Evolutionary conservation across 2,888 invertebrate genomes (phyloP).

Genomic region (Tenthredo notha): DNA sequence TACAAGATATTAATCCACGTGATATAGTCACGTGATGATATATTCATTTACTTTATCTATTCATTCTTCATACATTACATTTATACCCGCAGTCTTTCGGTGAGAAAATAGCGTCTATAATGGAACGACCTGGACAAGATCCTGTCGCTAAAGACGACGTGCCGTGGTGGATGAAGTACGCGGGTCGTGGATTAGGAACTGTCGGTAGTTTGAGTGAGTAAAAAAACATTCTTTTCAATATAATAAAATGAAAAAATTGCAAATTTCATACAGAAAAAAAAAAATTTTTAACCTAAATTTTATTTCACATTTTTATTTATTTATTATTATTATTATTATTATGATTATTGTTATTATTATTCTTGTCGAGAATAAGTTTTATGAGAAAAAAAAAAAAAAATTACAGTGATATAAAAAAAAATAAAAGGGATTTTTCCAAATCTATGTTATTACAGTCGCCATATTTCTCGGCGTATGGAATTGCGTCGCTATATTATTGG

Average conservation of each 20-base stretch:
- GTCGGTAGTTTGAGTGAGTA: slow-evolving; percentile 91
- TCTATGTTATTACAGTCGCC: slow-evolving; percentile 84
- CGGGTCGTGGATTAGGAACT: slow-evolving; percentile 90
- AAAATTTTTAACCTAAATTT: neutral
- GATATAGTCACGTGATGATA: slow-evolving; percentile 24
- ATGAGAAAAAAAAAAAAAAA: too few species aligned
- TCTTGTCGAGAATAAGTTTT: neutral
- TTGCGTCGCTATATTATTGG: slow-evolving; percentile 83
- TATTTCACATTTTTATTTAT: neutral
- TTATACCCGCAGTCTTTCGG: slow-evolving; percentile 83
- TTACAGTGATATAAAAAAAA: too few species aligned
- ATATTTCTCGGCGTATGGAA: slow-evolving; percentile 90
- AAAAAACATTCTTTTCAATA: too few species aligned
- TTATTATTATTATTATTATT: too few species aligned
- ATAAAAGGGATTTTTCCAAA: too few species aligned
- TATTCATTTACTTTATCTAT: neutral
- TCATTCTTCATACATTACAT: neutral
- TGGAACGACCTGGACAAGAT: slow-evolving; percentile 91
- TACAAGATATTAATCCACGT: neutral
- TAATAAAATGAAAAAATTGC: neutral
- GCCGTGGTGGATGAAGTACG: slow-evolving; percentile 95
- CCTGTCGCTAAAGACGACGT: slow-evolving; percentile 89
- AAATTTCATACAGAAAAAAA: neutral
- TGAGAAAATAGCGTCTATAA: slow-evolving; percentile 89
- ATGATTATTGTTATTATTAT: too few species aligned